Base-by-base conservation (phyloP, 2,797 vertebrate species). In the Anableps anableps region DNA sequence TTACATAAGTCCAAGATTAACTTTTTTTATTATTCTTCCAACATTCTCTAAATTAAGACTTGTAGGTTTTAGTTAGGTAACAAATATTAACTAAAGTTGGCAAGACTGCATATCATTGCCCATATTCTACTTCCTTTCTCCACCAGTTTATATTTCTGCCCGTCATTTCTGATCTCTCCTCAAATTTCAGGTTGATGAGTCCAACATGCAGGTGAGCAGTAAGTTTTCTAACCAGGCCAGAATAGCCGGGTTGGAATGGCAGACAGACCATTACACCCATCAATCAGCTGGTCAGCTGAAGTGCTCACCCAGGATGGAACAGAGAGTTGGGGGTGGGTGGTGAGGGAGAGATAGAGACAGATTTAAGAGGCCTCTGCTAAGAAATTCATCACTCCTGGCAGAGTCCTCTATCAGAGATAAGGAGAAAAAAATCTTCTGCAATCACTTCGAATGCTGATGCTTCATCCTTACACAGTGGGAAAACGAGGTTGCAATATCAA, bases 191-290 rank as follows among this genome's bases (percentile, higher is more conserved):
- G 17, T 26, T 73, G 75, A 73, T 50, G 68, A 43, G 38, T 43
- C 43, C 34, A 21, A 71, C 75, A n/a, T 55, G 68, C 21, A 58
- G 76, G 47, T 34, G 66, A 68, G 55, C 31, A 29, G 51, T 31
- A 74, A 45, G 70, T 62, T 85, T 81, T 78, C 78, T 87, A 86
- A 83, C 78, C 85, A 74, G 88, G 82, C 80, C 85, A 83, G 80
- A 76, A 47, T 19, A 78, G 80, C 80, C 50, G 68, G 29, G 64
- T 76, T 36, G 81, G 76, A 80, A 81, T 64, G 82, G 80, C 3
- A 60, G 83, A 83, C 89, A 83, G 84, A 76, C 87, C 88, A 87
- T 90, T 87, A 88, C 79, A 80, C 48, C 86, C 87, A 90, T 92
- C 89, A 88, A 89, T 90, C 91, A 90, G 80, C 50, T 16, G 29